Base-by-base conservation (phyloP, 2,888 invertebrate genomes). In the Apodemia hepburni region DNA sequence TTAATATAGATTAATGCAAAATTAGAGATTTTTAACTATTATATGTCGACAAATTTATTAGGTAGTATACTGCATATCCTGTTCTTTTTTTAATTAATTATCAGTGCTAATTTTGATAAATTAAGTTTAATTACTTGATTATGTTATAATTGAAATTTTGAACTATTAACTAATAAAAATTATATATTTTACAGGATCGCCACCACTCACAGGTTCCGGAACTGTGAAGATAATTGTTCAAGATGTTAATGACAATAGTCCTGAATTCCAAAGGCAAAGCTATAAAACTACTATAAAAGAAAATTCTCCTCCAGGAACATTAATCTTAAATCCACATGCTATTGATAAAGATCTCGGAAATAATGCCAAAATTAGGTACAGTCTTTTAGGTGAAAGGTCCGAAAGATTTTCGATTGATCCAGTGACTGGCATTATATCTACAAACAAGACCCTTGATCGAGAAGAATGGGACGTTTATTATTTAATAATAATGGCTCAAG, bases 241-340 rank as follows among this genome's bases (percentile, higher is more conserved):
- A 86, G 99, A 99, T 83, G 96, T 97, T 64, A 98, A 98, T 82
- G 98, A 98, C 81, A 97, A 98, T 81, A 95, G 95, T 71, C 98
- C 98, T 0, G 95, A 95, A 73, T 98, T 98, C 82, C 95, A 95
- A 73, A 93, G 96, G 62, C 95, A 96, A 77, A 95, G 95, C 63
- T 98, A 98, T 80, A 94, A 93, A 71, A 95, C 96, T 0, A 92
- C 88, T 60, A 95, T 98, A 0, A 92, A 94, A 70, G 99, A 99
- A 92, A 98, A 98, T 82, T 88, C 95, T 61, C 94, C 96, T 2
- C 82, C 94, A 17, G 96, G 96, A 33, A 95, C 97, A 0, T 93
- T 94, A 75, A 96, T 98, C 3, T 92, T 97, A 9, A 93, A 94
- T 65, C 95, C 98, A 0, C 85, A 93, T 64, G 98, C 98, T 4